A percentile compares a stretch with the other conserved stretches of the same genome.
phyloP scores from a whole-genome alignment of 2,113 vertebrate species.

The Cranoglanis bouderius region DNA sequence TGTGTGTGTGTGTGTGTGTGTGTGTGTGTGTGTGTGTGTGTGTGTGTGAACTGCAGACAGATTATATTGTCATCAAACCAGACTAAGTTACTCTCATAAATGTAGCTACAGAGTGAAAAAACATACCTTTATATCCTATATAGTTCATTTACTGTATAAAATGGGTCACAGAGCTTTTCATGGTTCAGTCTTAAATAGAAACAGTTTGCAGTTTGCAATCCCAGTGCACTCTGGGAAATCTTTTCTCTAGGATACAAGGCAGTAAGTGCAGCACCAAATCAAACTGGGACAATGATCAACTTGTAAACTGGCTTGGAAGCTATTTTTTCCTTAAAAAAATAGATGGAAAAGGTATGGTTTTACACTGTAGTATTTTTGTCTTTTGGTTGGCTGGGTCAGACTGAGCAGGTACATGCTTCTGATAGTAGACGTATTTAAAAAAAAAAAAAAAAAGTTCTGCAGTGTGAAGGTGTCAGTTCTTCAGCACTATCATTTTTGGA shows the following conservation, averaged over 20 bases:
- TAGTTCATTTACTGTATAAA: neutral
- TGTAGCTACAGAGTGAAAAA: neutral
- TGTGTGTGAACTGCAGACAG: no score
- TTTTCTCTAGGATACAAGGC: neutral
- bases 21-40: no score
- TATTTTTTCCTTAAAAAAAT: neutral
- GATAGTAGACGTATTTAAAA: no score
- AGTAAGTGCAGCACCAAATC: neutral
- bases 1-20: no score
- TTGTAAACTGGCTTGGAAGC: neutral
- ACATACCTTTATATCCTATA: neutral
- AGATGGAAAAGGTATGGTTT: neutral
- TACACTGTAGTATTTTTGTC: neutral
- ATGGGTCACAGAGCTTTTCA: neutral
- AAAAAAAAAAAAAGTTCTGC: neutral
- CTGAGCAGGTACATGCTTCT: neutral
- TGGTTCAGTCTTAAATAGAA: neutral
- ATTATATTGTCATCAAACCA: no score
- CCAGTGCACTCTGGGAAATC: neutral
- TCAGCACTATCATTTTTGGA: neutral
- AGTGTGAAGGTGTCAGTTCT: neutral
- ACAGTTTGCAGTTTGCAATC: neutral
- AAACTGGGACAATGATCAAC: neutral
- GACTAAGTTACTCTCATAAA: no score
- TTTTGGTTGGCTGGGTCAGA: neutral